phyloP scores from a whole-genome alignment of 2,113 vertebrate species.

The Scophthalmus maximus region DNA sequence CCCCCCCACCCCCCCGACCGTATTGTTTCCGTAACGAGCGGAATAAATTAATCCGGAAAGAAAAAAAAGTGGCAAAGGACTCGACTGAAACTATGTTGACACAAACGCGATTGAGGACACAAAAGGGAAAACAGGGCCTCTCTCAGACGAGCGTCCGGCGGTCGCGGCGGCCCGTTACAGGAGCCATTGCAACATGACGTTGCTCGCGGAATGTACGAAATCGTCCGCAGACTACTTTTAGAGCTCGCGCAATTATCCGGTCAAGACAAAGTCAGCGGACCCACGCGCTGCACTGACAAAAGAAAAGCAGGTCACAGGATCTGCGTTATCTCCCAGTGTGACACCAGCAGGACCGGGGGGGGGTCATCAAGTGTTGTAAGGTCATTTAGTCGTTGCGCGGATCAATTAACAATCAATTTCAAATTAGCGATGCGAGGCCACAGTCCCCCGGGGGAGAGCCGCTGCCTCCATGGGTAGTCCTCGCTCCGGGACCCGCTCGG shows the following conservation, averaged over 20 bases:
- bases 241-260: constrained; percentile 53
- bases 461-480: constrained; percentile 29
- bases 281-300: no score
- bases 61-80: not conserved
- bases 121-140: not conserved
- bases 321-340: constrained; percentile 17
- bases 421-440: constrained; percentile 70
- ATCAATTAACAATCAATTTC: constrained; percentile 76
- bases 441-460: constrained; percentile 35
- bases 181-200: constrained; percentile 56
- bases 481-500: constrained; percentile 29
- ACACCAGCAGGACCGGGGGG: constrained; percentile 30
- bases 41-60: constrained; percentile 16
- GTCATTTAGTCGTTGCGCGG: constrained; percentile 56
- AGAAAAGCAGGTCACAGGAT: constrained; percentile 49
- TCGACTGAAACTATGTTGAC: not conserved
- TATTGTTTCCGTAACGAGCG: not conserved
- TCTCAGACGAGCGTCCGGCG: constrained; percentile 10
- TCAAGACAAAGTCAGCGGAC: constrained; percentile 29
- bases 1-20: constrained; percentile 3
- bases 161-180: constrained; percentile 40
- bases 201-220: constrained; percentile 57
- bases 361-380: constrained; percentile 59
- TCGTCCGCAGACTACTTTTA: constrained; percentile 66
- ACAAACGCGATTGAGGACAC: not conserved